phyloP scores from a whole-genome alignment of 2,797 vertebrate species.

The Sebastes kiyomatsui region DNA sequence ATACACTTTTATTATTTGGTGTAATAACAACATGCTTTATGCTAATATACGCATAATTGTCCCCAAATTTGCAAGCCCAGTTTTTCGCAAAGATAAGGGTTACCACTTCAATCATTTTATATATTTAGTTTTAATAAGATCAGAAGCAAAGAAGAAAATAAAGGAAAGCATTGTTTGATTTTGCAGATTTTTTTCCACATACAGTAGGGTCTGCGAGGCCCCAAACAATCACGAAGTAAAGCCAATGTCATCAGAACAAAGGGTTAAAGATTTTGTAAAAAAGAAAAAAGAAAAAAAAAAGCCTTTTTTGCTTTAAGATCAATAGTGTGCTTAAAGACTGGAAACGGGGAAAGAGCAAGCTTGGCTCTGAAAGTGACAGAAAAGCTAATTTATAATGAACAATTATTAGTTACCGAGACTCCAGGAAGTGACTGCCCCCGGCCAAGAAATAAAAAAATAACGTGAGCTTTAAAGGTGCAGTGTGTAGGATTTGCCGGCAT shows the following conservation, averaged over 20 bases:
- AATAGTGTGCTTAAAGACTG: no score
- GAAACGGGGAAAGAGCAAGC: background rate
- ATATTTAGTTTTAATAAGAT: no score
- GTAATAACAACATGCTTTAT: background rate
- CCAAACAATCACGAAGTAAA: background rate
- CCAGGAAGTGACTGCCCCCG: background rate
- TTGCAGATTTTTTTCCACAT: no score
- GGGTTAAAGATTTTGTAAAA: background rate
- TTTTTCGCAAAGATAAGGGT: background rate
- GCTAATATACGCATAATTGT: background rate
- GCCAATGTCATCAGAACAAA: background rate
- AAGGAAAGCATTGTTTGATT: no score
- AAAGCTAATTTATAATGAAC: background rate
- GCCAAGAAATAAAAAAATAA: background rate
- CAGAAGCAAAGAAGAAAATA: no score
- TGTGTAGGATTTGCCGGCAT: no score
- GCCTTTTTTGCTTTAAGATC: background rate
- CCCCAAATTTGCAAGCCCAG: background rate
- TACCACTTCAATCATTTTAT: no score
- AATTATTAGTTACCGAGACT: background rate
- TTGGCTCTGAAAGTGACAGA: background rate
- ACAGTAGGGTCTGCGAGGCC: no score
- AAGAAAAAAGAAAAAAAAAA: no score
- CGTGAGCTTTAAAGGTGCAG: background rate
- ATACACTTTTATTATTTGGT: background rate